Evolutionary conservation across 2,113 vertebrate genomes (phyloP), one percentile per base, ranked within the genome.

Genomic region (Nothobranchius furzeri): DNA sequence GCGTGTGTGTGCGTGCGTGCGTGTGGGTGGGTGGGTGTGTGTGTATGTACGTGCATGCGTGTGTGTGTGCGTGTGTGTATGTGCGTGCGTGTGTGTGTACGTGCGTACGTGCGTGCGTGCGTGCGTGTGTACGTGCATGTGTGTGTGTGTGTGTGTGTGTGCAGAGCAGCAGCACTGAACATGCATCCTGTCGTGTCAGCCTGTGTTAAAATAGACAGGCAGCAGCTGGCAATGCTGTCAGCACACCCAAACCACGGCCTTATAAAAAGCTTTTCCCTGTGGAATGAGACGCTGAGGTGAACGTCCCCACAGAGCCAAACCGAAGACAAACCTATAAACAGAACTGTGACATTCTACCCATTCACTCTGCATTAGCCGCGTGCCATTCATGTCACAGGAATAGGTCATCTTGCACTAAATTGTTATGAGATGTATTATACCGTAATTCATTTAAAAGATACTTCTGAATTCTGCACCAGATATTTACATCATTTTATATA

Each of bases 221-320:
- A 75, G 89, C 93, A 92, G 93, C 92, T 93, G 92, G 83, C 82
- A 76, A 76, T 84, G 81, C 87, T 93, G 91, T 93, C 93, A 93
- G 85, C 88, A 9, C 59, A 78, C 73, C 78, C 68, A 65, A 79
- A 88, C 77, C 85, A 68, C 82, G 74, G 75, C 79, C 73, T 77
- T 90, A 91, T 87, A 89, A 90, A 91, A 91, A 86, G 82, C 83
- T 79, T 81, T 76, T 85, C 85, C 85, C 85, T 75, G 62, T 79
- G 84, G 83, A 83, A 83, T 84, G 87, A 87, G 82, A 88, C 81
- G 85, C 83, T 83, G 69, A 64, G 60, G 65, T 64, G 83, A 88
- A 89, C 88, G 83, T 83, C 75, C 73, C 81, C 54, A 62, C 61
- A 62, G 76, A 76, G 85, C 66, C 79, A 85, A 81, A 79, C 73